Evolutionary conservation across 2,113 vertebrate genomes (phyloP).

Genomic region (Bostrychus sinensis): DNA sequence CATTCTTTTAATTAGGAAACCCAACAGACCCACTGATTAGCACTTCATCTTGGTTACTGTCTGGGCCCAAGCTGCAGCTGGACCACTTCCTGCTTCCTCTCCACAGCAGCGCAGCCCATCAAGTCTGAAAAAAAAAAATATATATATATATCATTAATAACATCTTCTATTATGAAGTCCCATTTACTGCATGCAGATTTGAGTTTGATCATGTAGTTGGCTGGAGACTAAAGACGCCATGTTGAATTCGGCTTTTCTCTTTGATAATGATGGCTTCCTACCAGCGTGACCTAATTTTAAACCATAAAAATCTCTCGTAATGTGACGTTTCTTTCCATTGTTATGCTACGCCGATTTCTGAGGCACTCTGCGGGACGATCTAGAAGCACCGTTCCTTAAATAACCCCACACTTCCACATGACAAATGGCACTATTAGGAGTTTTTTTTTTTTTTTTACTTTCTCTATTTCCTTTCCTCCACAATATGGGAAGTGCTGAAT

Average conservation of each 20-base stretch:
- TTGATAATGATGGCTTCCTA: not conserved
- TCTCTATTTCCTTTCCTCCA: constrained; percentile 9
- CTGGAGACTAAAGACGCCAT: not conserved
- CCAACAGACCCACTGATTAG: constrained; percentile 54
- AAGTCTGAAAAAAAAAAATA: constrained; percentile 31
- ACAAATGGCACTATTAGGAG: constrained; percentile 36
- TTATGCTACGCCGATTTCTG: not conserved
- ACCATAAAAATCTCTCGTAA: not conserved
- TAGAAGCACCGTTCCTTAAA: constrained; percentile 26
- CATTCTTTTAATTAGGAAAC: constrained; percentile 61
- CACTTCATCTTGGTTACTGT: constrained; percentile 56
- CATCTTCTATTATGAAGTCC: constrained; percentile 14
- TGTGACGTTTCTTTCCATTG: not conserved
- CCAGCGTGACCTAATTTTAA: not conserved
- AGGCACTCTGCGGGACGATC: too few relatives aligned
- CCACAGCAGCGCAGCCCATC: constrained; percentile 28
- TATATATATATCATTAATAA: too few relatives aligned
- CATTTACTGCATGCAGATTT: constrained; percentile 11
- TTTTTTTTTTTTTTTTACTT: constrained; percentile 31
- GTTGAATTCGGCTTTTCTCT: not conserved
- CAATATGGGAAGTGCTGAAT: constrained; percentile 30
- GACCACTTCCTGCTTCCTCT: constrained; percentile 30
- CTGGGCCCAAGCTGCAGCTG: constrained; percentile 34
- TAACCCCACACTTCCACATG: constrained; percentile 27
- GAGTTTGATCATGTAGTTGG: not conserved